These are phyloP conservation scores for Rhinoderma darwinii DNA, from an alignment of 2,113 vertebrate species.

Conservation along the genomic window DNA sequence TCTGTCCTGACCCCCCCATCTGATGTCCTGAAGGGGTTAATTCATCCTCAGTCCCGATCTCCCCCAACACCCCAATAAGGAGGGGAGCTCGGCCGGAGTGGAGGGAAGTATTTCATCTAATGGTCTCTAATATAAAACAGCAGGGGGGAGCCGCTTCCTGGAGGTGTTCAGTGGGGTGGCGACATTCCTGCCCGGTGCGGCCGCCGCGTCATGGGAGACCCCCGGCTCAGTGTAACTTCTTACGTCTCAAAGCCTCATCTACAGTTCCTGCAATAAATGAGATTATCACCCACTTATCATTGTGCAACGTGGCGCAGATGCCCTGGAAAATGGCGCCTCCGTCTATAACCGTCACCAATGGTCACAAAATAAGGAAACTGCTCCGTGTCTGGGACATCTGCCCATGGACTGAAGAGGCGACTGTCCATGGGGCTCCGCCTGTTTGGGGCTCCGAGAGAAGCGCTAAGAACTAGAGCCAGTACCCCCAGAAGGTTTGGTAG, in stretches of 20 bases:
- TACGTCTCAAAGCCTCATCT: not conserved
- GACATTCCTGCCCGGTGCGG: not conserved
- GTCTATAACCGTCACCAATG: not conserved
- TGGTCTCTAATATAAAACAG: not conserved
- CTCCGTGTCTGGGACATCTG: not conserved
- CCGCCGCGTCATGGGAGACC: not conserved
- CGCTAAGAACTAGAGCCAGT: not conserved
- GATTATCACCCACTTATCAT: too few relatives aligned
- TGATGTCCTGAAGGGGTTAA: constrained; percentile 28
- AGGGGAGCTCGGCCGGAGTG: not conserved
- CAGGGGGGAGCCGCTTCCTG: not conserved
- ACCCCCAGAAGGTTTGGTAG: not conserved
- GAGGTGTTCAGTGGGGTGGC: not conserved
- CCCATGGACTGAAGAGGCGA: not conserved
- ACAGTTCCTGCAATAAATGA: not conserved
- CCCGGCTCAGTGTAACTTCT: not conserved
- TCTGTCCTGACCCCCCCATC: too few relatives aligned
- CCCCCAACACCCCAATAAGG: not conserved
- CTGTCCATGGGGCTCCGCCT: not conserved
- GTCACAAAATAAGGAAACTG: not conserved
- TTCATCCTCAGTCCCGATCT: not conserved
- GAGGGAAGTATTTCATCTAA: not conserved
- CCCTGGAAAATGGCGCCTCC: not conserved
- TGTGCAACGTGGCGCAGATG: constrained; percentile 7
- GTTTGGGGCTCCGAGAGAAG: not conserved